Conservation (phyloP, 2,113 vertebrate species). For the Ranitomeya variabilis region DNA sequence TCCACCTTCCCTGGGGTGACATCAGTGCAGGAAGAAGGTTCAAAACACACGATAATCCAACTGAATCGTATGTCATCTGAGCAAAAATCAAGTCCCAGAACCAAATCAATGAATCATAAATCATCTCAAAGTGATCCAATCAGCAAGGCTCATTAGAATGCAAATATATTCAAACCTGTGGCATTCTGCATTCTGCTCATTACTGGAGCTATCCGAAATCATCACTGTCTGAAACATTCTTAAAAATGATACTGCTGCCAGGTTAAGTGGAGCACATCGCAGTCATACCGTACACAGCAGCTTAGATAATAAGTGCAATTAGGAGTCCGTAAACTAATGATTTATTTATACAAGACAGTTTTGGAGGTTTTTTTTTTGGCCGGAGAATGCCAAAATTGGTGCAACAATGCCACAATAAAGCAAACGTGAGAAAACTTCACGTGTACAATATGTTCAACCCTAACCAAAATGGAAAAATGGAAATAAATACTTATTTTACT, state of each 20-base stretch:
- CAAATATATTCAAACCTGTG: background rate
- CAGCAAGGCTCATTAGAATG: background rate
- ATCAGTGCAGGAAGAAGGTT: background rate
- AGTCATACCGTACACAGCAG: background rate
- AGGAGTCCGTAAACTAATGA: background rate
- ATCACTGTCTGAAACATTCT: background rate
- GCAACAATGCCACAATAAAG: too few species aligned
- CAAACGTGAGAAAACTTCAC: too few species aligned
- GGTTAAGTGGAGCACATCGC: background rate
- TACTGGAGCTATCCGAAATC: background rate
- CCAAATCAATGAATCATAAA: slow-evolving; percentile 5
- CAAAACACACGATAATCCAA: background rate
- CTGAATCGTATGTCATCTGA: background rate
- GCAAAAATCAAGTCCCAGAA: slow-evolving; percentile 5
- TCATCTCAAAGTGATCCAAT: slow-evolving; percentile 19
- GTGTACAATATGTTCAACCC: too few species aligned
- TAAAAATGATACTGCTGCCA: background rate
- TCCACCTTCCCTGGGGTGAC: too few species aligned
- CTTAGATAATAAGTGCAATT: background rate
- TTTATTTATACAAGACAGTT: background rate
- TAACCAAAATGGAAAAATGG: too few species aligned
- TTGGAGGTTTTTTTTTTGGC: background rate
- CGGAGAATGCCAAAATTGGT: background rate
- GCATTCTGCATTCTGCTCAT: background rate
- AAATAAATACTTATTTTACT: too few species aligned